Evolutionary conservation across 2,888 invertebrate species (phyloP), one percentile per base, ranked within the genome.

Genomic region (Ephialtes manifestator): DNA sequence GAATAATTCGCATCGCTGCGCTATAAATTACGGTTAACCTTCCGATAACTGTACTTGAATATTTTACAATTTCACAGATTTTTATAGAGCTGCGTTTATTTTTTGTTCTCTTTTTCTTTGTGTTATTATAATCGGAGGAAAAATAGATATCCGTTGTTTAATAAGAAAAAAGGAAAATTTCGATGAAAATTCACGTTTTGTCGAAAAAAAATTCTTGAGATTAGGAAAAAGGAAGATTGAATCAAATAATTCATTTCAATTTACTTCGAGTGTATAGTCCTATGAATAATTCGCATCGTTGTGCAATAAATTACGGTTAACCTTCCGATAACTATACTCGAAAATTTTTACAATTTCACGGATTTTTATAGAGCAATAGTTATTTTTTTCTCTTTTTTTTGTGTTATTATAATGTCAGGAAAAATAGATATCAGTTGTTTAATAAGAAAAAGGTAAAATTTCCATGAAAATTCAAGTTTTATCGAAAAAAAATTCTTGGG

Each of bases 21-120:
- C 51, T 65, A 65, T 31, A 20, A 48, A 63, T 75, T 35, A 63
- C 63, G 48, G 51, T 48, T 20, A 46, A 46, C 58, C 65, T 74
- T 60, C n/a, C 60, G 48, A 60, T 60, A 48, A 65, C 31, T 74
- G 31, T 46, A 18, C 18, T 39, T 39, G 8, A 1, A 11, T 35
- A n/a, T 60, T 31, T 31, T 28, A n/a, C 28, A 60, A 28, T 60
- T 60, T 31, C 55, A 28, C 20, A 20, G 24, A 24, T 24, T 24
- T 18, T 58, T 11, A 24, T 11, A 3, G 24, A 0, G 55, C 24
- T 58, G 28, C 1, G 55, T 3, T 2, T 55, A 28, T n/a, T 28
- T 24, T 10, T 35, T 71, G 53, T 2, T 10, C n/a, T 18, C 31
- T 60, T 60, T 60, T 35, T 35, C 0, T 60, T 55, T 10, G 20